These are phyloP conservation scores for Nemoura dubitans DNA, from an alignment of 2,888 invertebrate species.

Conservation along the genomic window DNA sequence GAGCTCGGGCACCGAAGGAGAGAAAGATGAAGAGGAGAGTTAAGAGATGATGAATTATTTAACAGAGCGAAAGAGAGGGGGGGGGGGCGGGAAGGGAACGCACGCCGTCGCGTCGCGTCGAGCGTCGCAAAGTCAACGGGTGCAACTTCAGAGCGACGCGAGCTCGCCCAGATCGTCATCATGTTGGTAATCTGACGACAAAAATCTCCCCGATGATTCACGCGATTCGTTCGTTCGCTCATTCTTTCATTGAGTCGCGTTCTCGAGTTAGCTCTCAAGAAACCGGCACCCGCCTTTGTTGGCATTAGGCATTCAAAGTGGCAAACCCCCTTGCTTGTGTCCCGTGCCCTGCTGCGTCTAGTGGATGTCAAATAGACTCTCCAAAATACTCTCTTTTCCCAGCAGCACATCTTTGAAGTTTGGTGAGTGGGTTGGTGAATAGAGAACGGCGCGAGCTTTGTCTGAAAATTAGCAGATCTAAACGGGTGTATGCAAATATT, in stretches of 20 bases:
- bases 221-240: not conserved
- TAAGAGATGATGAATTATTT: conserved; percentile 12
- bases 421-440: not conserved
- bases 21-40: conserved; percentile 12
- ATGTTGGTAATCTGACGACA: conserved; percentile 12
- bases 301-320: conserved; percentile 27
- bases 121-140: conserved; percentile 8
- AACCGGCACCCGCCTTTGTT: conserved; percentile 17
- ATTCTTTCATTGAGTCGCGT: not conserved
- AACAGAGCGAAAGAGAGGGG: not conserved
- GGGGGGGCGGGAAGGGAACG: not conserved
- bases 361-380: conserved; percentile 32
- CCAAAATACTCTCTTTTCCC: not conserved
- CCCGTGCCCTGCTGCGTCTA: not conserved
- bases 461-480: not conserved
- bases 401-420: not conserved
- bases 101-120: not conserved
- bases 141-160: no score
- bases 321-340: no score
- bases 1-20: not conserved
- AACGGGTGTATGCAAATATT: not conserved
- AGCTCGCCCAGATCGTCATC: conserved; percentile 18
- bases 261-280: conserved; percentile 1
- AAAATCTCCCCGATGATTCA: conserved; percentile 7
- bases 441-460: not conserved